Evolutionary conservation across 2,888 invertebrate species (phyloP), one percentile per base, ranked within the genome.

Genomic region (Biston stratarius): DNA sequence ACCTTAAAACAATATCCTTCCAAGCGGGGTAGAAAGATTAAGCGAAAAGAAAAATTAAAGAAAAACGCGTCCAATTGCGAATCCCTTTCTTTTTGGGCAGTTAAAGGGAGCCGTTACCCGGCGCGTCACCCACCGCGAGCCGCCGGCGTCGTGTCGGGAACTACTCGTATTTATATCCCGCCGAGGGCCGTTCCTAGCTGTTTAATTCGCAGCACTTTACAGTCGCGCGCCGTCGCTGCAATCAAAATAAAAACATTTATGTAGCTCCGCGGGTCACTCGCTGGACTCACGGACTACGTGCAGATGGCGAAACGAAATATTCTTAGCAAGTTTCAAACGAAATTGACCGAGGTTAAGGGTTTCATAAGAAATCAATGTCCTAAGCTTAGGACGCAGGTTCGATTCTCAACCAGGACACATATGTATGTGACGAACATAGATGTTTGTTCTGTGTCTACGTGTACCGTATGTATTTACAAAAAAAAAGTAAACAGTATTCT

Each of bases 191-290:
- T 55, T 53, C 15, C 38, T 15, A 53, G 38, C 15, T 38, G 15
- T 53, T 53, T 53, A 38, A 53, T 38, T 53, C 55, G 33, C n/a
- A 12, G 12, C 2, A n/a, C 15, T 53, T 51, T 15, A 53, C 40
- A 53, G 33, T 55, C 55, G 33, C 55, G 24, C 24, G 42, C 7
- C 55, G 42, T 15, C 15, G 14, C 10, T 6, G 9, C 55, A 12
- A 44, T 55, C 42, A 24, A 34, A 55, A 55, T 44, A 55, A 55
- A 55, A 55, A 55, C 42, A 44, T 44, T 55, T 55, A 55, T 55
- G 42, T 12, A 33, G 12, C 55, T 53, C 38, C 14, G 10, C 15
- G 8, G n/a, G 24, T 33, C 42, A 24, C 40, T 42, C 8, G 55
- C 24, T 55, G 10, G 36, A 40, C 38, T 34, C 34, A 40, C 53